Percentiles rank a stretch among this genome's conserved stretches.
Conservation (phyloP, 2,797 vertebrate genomes). For the Rhincodon typus region DNA sequence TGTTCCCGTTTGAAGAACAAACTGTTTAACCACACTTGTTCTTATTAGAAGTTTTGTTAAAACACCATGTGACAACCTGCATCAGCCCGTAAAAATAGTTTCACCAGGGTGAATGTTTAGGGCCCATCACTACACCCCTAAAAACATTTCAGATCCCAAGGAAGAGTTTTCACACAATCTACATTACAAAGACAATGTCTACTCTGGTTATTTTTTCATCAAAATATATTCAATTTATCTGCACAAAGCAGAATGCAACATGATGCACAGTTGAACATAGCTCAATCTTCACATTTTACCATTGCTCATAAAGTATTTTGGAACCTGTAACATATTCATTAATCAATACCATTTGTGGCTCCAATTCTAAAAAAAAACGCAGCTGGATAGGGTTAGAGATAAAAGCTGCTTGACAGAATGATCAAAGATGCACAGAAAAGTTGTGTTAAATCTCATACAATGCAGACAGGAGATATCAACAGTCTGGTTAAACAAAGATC, state of each 20-base stretch:
- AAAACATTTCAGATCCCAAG: not conserved
- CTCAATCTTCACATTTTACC: not conserved
- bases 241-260: not conserved
- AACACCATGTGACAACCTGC: not conserved
- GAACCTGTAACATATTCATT: not conserved
- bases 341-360: not conserved
- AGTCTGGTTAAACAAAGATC: not conserved
- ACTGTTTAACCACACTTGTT: not conserved
- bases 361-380: not conserved
- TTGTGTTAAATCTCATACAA: conserved; percentile 2
- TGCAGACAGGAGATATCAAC: not conserved
- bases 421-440: not conserved
- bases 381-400: not conserved
- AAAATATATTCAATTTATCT: not conserved
- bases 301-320: not conserved
- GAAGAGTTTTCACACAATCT: too few relatives aligned
- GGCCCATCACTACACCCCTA: not conserved
- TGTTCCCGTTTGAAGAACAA: not conserved
- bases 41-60: not conserved
- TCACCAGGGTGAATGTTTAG: not conserved
- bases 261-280: not conserved
- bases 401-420: not conserved
- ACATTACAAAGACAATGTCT: too few relatives aligned
- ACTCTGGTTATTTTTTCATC: not conserved
- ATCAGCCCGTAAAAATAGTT: not conserved